Evolutionary conservation across 2,797 vertebrate species (phyloP).

Genomic region (Buphagus erythrorhynchus): DNA sequence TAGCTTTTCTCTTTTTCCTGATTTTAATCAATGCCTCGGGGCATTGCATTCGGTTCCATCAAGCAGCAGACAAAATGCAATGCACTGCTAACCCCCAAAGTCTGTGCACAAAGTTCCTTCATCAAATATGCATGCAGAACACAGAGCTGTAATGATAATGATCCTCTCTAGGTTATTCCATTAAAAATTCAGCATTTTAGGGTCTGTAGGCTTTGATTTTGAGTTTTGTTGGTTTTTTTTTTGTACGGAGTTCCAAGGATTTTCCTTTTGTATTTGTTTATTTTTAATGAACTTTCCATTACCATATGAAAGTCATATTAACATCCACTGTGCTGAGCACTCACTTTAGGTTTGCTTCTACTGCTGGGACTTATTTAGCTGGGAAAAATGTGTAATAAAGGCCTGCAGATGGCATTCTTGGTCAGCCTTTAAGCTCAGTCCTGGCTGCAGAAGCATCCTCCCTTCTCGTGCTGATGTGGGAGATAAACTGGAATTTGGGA

Average conservation of each 20-base stretch:
- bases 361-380: not conserved
- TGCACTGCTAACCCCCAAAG: conserved; percentile 43
- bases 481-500: not conserved
- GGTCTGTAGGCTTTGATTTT: conserved; percentile 32
- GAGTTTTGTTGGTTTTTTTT: not conserved
- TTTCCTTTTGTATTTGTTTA: conserved; percentile 46
- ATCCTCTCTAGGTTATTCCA: conserved; percentile 42
- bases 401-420: conserved; percentile 50
- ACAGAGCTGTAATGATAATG: conserved; percentile 28
- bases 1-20: not conserved
- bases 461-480: not conserved
- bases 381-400: not conserved
- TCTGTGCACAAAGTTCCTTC: conserved; percentile 37
- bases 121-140: conserved; percentile 67
- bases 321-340: not conserved
- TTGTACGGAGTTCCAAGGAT: not conserved
- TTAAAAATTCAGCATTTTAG: conserved; percentile 25
- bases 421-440: not conserved
- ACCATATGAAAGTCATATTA: not conserved
- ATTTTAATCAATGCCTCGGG: conserved; percentile 64
- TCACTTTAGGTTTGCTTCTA: not conserved
- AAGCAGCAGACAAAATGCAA: conserved; percentile 47
- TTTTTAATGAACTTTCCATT: conserved; percentile 45
- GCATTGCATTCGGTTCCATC: conserved; percentile 52
- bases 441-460: not conserved